A percentile compares a stretch with the other conserved stretches of the same genome.
These are phyloP conservation scores for Cryptophagus acutangulus DNA, from an alignment of 2,888 invertebrate genomes.

Conservation along the genomic window DNA sequence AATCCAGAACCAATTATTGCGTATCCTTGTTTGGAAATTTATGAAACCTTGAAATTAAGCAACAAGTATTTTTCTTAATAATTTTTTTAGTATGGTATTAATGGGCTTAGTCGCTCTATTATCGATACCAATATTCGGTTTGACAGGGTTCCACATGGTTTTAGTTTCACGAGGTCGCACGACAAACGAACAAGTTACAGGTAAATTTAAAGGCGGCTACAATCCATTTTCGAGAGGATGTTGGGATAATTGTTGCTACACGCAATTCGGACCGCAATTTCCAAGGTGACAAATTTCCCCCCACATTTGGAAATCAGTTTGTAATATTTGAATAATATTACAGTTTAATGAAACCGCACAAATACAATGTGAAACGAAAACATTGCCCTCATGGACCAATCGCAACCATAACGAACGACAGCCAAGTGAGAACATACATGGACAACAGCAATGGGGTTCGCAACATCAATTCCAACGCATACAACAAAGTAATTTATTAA, in stretches of 20 bases:
- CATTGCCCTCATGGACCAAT: constrained; percentile 50
- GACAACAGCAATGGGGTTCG: constrained; percentile 83
- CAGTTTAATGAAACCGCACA: constrained; percentile 64
- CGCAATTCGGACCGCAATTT: constrained; percentile 94
- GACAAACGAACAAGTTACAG: constrained; percentile 99
- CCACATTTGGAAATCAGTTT: constrained; percentile 3
- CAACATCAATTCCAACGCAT: constrained; percentile 76
- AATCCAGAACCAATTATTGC: constrained; percentile 77
- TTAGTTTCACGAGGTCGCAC: constrained; percentile 94
- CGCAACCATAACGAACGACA: constrained; percentile 58
- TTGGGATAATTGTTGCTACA: constrained; percentile 90
- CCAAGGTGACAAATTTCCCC: constrained; percentile 68
- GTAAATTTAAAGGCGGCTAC: constrained; percentile 97
- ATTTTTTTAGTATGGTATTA: constrained; percentile 67
- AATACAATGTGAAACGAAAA: constrained; percentile 61
- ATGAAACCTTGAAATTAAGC: neutral
- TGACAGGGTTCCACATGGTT: constrained; percentile 97
- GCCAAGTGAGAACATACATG: constrained; percentile 94
- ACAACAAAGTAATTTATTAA: constrained; percentile 70
- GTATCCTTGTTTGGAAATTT: constrained; percentile 64
- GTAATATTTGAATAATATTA: constrained; percentile 11
- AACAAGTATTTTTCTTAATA: constrained; percentile 15
- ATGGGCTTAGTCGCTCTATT: constrained; percentile 89
- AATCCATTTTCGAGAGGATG: constrained; percentile 98
- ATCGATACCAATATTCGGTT: constrained; percentile 93